Conservation (phyloP, 2,797 vertebrate species). For the Meriones psammophilus region DNA sequence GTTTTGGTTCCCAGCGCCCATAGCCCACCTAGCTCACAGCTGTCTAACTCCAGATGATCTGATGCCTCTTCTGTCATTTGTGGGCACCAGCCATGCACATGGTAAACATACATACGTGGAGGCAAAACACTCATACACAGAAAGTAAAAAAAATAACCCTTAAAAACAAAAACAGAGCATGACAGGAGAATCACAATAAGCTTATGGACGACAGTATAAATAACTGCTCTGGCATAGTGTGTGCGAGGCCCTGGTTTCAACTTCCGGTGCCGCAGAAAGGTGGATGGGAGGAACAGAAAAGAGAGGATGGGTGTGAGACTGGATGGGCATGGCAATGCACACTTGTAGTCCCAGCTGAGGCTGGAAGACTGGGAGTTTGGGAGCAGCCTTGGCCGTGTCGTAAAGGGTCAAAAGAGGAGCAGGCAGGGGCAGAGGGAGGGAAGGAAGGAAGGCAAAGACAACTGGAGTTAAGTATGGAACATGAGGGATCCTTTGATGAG, state of each 20-base stretch:
- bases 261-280: not conserved
- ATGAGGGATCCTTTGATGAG: not conserved
- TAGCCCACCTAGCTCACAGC: not conserved
- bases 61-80: not conserved
- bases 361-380: not conserved
- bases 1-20: not conserved
- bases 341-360: not conserved
- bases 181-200: not conserved
- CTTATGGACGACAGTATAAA: not conserved
- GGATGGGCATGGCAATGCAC: not conserved
- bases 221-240: not conserved
- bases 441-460: not conserved
- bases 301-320: not conserved
- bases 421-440: no score
- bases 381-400: not conserved
- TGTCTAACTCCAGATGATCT: not conserved
- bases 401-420: not conserved
- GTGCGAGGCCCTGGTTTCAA: not conserved
- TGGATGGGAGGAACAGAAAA: not conserved
- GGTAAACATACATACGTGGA: not conserved
- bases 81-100: not conserved
- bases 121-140: not conserved
- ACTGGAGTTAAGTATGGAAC: not conserved
- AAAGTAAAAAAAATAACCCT: not conserved
- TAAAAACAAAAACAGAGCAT: not conserved